Evolutionary conservation across 2,113 vertebrate genomes (phyloP).

Genomic region (Alaudala cheleensis): DNA sequence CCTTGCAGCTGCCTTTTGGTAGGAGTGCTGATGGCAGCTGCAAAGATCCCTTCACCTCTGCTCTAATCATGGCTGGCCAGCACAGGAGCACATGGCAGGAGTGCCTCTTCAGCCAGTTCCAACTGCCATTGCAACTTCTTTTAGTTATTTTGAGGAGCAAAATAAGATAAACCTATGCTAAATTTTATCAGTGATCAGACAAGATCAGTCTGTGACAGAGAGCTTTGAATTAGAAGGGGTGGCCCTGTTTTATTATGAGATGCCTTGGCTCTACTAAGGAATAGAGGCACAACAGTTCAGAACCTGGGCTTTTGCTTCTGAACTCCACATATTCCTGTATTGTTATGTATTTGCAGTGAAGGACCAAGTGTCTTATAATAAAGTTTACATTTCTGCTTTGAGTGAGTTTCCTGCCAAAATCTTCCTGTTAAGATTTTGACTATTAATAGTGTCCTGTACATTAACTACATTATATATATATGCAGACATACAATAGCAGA

Average conservation of each 20-base stretch:
- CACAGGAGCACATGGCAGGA: not conserved
- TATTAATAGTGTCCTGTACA: not conserved
- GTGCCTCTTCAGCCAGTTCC: not conserved
- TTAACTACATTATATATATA: not conserved
- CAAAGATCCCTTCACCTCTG: not conserved
- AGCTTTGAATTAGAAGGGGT: not conserved
- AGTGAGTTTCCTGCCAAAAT: not conserved
- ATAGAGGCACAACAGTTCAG: not conserved
- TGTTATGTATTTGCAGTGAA: not conserved
- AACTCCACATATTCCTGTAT: not conserved
- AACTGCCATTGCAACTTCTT: not conserved
- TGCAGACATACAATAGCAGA: not conserved
- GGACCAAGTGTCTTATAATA: not conserved
- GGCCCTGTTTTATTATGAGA: not conserved
- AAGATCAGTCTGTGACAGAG: not conserved
- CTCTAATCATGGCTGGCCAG: not conserved
- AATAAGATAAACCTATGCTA: not conserved
- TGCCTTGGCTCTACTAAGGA: not conserved
- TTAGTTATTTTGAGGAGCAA: not conserved
- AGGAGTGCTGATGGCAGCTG: not conserved
- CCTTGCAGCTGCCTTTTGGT: not conserved
- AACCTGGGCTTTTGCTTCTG: not conserved
- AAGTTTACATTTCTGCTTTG: not conserved
- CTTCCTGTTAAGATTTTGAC: not conserved
- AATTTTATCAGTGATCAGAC: not conserved